Percentiles rank a stretch among this genome's conserved stretches.
These are phyloP conservation scores for Xerus rutilus DNA, from an alignment of 2,797 vertebrate genomes.

Conservation along the genomic window DNA sequence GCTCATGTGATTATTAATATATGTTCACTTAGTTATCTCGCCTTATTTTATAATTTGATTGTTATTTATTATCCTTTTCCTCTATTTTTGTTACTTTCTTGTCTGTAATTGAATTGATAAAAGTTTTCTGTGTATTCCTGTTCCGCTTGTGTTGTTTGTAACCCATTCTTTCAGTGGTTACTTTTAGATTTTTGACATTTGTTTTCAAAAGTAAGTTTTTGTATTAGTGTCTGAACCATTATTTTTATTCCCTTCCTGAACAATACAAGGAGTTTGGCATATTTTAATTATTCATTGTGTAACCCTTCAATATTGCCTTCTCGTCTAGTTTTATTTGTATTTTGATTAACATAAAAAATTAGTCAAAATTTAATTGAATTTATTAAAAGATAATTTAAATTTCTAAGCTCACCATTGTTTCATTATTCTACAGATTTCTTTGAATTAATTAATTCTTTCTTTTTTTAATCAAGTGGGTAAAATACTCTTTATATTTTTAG, in stretches of 20 bases:
- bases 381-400: background rate
- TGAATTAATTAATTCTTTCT: background rate
- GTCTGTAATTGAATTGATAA: background rate
- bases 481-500: background rate
- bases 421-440: background rate
- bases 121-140: background rate
- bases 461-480: background rate
- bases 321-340: background rate
- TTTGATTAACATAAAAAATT: background rate
- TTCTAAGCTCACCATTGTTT: background rate
- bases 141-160: background rate
- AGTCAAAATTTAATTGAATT: background rate
- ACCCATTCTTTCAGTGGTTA: background rate
- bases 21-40: background rate
- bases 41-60: background rate
- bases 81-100: slow-evolving; percentile 25
- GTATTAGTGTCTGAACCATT: background rate
- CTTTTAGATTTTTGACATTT: background rate
- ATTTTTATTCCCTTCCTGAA: background rate
- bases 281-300: background rate
- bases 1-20: background rate
- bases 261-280: background rate
- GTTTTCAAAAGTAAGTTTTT: background rate
- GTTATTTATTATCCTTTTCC: background rate
- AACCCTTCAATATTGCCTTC: background rate